Evolutionary conservation across 2,113 vertebrate genomes (phyloP), one percentile per base, ranked within the genome.

Genomic region (Balaeniceps rex): DNA sequence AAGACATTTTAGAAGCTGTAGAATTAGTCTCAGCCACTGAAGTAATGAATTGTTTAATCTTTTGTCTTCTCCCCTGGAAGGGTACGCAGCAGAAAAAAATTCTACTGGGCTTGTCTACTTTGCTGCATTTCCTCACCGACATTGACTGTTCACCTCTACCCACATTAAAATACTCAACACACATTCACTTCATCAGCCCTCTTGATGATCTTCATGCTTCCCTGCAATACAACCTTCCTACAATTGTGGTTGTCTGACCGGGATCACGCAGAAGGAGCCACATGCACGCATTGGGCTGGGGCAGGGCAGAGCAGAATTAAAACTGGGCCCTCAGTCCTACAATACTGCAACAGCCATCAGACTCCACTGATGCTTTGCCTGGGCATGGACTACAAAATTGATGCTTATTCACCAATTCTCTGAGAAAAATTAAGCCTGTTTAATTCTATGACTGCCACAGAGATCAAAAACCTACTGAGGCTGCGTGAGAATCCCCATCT

Each of bases 211-310:
- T 64, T 46, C 2, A 2, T 26, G 36, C 29, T 76, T 31, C 29
- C 34, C 57, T 66, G 44, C 24, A 29, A 12, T 6, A 29, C 0
- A 38, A 65, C 36, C 28, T 83, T 61, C 80, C 44, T 12, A 4
- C 17, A 64, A 1, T 4, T 11, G 7, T 11, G 31, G 14, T 6
- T 38, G 36, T 18, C 34, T 9, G 24, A 64, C 40, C 3, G 1
- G 55, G 34, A 28, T 26, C 10, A 4, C 2, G 2, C 38, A 64
- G 33, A 51, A 57, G 26, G 1, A 2, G 49, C 14, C 44, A 31
- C 21, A 4, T 1, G 3, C 23, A 40, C 4, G 0, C 2, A 0
- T 13, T 9, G 33, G 24, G 28, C 24, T 61, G 51, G 18, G 14
- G 17, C 44, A 55, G 7, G 15, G 16, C 47, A 47, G 54, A 52